Percentiles rank a stretch among this genome's conserved stretches.
Conservation (phyloP, 2,888 invertebrate genomes). For the Panopea generosa region DNA sequence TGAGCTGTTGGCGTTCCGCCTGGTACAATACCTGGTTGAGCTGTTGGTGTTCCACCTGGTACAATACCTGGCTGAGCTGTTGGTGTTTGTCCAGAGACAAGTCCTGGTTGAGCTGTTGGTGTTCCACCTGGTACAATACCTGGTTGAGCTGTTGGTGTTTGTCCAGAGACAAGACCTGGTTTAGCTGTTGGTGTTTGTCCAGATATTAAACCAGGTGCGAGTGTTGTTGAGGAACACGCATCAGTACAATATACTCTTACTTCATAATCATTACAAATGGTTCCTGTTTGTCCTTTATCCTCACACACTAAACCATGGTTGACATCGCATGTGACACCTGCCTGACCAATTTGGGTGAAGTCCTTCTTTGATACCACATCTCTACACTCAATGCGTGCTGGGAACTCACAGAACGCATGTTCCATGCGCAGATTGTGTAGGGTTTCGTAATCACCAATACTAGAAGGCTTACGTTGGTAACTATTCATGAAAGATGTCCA, state of each 20-base stretch:
- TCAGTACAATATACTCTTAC: slow-evolving; percentile 83
- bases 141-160: slow-evolving; percentile 45
- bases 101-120: slow-evolving; percentile 41
- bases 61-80: slow-evolving; percentile 34
- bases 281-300: slow-evolving; percentile 67
- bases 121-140: slow-evolving; percentile 15
- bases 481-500: slow-evolving; percentile 93
- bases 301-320: slow-evolving; percentile 74
- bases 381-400: slow-evolving; percentile 90
- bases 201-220: background rate
- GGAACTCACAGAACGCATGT: slow-evolving; percentile 74
- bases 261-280: slow-evolving; percentile 80
- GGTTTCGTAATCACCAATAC: slow-evolving; percentile 80
- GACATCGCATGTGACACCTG: slow-evolving; percentile 90
- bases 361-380: slow-evolving; percentile 88
- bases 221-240: slow-evolving; percentile 49
- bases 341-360: slow-evolving; percentile 90
- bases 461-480: slow-evolving; percentile 66
- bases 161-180: slow-evolving; percentile 9
- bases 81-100: slow-evolving; percentile 36
- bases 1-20: slow-evolving; percentile 38
- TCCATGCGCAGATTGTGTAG: slow-evolving; percentile 69
- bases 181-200: slow-evolving; percentile 14
- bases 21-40: slow-evolving; percentile 31
- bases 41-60: slow-evolving; percentile 46